Evolutionary conservation across 2,797 vertebrate genomes (phyloP), one percentile per base, ranked within the genome.

Genomic region (Bovichtus diacanthus): DNA sequence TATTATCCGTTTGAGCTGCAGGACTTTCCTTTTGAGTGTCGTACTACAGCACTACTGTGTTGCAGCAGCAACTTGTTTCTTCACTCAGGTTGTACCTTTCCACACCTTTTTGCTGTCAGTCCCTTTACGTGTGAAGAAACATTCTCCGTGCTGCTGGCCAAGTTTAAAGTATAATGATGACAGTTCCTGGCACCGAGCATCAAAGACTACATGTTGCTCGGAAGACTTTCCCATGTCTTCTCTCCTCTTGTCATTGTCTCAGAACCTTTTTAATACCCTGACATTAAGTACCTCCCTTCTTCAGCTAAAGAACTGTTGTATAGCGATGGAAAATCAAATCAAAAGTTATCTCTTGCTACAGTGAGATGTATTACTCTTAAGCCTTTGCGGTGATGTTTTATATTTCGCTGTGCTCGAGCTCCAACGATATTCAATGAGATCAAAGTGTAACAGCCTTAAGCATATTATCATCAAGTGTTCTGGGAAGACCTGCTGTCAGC

Each of bases 151-250:
- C 67, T 18, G 80, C 72, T 47, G 60, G 72, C 82, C 80, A 78
- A 62, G 55, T 69, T 78, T 67, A 18, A 66, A 85, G 81, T 74
- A 72, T 49, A 77, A 54, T 61, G 61, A 81, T 80, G 81, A 74
- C 76, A 71, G 55, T 46, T 49, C 46, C 39, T 55, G 70, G 53
- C 65, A 59, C 54, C 3, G 4, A 63, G 67, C 68, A 76, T 82
- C 67, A 75, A 78, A 81, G 70, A 59, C 29, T 18, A 21, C 59
- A 4, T 31, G 46, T 62, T 65, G 19, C 13, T 16, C 13, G 0
- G 68, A 41, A 50, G 54, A 72, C 55, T 63, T 85, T 60, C 39
- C 68, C 19, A 11, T 23, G 46, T 38, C 19, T 47, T 61, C n/a
- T 13, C 61, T 34, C 63, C 21, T 70, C 31, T 39, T 75, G 61